phyloP scores from a whole-genome alignment of 2,113 vertebrate genomes.

The Microcebus griseorufus region DNA sequence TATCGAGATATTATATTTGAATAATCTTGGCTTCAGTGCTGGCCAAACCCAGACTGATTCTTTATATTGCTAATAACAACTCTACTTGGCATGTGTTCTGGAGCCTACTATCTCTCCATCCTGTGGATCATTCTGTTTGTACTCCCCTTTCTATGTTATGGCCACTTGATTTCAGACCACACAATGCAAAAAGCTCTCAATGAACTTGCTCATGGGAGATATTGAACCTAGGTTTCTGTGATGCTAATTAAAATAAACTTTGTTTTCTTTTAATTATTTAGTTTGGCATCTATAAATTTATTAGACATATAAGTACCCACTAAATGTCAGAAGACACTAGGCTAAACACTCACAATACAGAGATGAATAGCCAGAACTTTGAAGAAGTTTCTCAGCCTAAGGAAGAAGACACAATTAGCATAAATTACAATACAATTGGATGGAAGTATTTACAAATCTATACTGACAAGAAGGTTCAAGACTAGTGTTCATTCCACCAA shows the following conservation, averaged over 20 bases:
- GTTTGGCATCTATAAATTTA: neutral
- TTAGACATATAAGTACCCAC: neutral
- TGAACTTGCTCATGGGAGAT: neutral
- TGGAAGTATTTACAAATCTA: neutral
- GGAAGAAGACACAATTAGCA: neutral
- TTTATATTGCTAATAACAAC: neutral
- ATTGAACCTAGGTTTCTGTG: neutral
- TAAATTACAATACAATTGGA: neutral
- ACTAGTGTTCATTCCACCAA: neutral
- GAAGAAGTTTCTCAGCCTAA: neutral
- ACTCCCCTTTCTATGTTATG: neutral
- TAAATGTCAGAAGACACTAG: neutral
- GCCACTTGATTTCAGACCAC: neutral
- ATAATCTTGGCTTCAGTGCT: neutral
- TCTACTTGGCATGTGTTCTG: neutral
- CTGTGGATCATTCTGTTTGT: neutral
- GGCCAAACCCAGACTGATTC: neutral
- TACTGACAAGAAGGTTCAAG: neutral
- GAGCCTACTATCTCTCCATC: neutral
- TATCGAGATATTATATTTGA: neutral
- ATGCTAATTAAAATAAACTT: neutral
- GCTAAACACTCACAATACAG: neutral
- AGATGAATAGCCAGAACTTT: neutral
- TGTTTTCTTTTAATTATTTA: neutral
- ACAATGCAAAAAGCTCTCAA: neutral